Percentiles rank a stretch among this genome's conserved stretches.
Conservation (phyloP, 2,113 vertebrate genomes). For the Nothobranchius furzeri region DNA sequence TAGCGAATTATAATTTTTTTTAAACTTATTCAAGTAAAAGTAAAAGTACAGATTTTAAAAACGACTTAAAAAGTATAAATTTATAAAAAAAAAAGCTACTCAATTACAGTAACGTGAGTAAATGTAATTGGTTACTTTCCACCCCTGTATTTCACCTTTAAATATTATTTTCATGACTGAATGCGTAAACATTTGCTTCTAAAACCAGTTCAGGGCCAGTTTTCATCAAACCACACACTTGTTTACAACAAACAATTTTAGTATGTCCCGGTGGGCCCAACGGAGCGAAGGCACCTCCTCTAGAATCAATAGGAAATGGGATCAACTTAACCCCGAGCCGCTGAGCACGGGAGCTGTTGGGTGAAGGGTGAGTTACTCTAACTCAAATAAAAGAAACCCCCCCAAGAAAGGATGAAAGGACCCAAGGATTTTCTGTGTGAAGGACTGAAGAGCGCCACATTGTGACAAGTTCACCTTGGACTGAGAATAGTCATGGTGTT, state of each 20-base stretch:
- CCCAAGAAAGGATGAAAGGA: slow-evolving; percentile 34
- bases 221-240: slow-evolving; percentile 2
- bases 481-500: slow-evolving; percentile 48
- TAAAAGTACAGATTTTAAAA: no score
- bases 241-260: slow-evolving; percentile 31
- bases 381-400: slow-evolving; percentile 46
- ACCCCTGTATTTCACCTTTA: no score
- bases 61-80: no score
- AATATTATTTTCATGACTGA: no score
- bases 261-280: slow-evolving; percentile 12
- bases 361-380: slow-evolving; percentile 35
- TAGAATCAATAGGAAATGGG: slow-evolving; percentile 49
- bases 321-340: slow-evolving; percentile 52
- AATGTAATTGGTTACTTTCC: no score
- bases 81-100: no score
- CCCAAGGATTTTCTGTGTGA: slow-evolving; percentile 30
- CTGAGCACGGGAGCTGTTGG: slow-evolving; percentile 37
- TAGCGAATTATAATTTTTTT: no score
- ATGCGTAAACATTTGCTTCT: not conserved
- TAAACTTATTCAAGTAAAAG: no score
- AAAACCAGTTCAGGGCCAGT: not conserved
- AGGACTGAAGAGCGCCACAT: slow-evolving; percentile 34
- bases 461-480: slow-evolving; percentile 60
- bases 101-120: no score
- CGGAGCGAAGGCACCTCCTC: slow-evolving; percentile 19